Evolutionary conservation across 2,888 invertebrate genomes (phyloP).

Genomic region (Stenodera caucasica): DNA sequence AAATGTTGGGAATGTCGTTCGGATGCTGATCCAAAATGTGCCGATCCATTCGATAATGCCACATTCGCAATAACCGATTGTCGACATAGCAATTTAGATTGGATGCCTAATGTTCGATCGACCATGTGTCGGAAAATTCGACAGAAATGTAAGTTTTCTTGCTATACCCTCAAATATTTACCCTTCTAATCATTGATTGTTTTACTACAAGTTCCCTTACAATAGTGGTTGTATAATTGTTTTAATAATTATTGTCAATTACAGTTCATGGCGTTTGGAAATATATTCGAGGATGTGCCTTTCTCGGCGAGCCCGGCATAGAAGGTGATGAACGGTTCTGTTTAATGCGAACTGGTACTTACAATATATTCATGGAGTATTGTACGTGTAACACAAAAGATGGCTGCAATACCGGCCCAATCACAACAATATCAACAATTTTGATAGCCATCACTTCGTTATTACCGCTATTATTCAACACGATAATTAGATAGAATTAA

Average conservation of each 20-base stretch:
- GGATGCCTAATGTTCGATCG: slow-evolving; percentile 70
- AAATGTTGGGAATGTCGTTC: slow-evolving; percentile 94
- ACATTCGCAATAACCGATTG: slow-evolving; percentile 81
- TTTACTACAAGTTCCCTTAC: too few relatives aligned
- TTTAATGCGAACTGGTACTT: slow-evolving; percentile 86
- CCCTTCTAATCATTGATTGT: too few relatives aligned
- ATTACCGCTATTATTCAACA: slow-evolving; percentile 2
- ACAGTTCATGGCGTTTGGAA: slow-evolving; percentile 86
- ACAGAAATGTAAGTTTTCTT: slow-evolving; percentile 90
- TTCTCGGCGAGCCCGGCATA: slow-evolving; percentile 87
- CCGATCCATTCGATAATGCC: slow-evolving; percentile 89
- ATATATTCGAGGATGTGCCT: slow-evolving; percentile 86
- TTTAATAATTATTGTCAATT: slow-evolving; percentile 11
- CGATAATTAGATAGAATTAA: too few relatives aligned
- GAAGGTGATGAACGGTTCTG: slow-evolving; percentile 89
- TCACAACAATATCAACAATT: slow-evolving; percentile 10
- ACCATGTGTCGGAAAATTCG: slow-evolving; percentile 91
- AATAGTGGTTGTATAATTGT: too few relatives aligned
- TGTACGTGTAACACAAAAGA: slow-evolving; percentile 93
- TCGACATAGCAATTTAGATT: slow-evolving; percentile 56
- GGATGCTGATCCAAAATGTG: slow-evolving; percentile 85
- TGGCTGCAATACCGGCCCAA: slow-evolving; percentile 75
- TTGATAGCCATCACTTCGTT: slow-evolving; percentile 22
- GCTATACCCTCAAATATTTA: too few relatives aligned
- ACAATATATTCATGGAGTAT: slow-evolving; percentile 92